These are phyloP conservation scores for Amphipoea oculea DNA, from an alignment of 2,888 invertebrate genomes.

Conservation along the genomic window DNA sequence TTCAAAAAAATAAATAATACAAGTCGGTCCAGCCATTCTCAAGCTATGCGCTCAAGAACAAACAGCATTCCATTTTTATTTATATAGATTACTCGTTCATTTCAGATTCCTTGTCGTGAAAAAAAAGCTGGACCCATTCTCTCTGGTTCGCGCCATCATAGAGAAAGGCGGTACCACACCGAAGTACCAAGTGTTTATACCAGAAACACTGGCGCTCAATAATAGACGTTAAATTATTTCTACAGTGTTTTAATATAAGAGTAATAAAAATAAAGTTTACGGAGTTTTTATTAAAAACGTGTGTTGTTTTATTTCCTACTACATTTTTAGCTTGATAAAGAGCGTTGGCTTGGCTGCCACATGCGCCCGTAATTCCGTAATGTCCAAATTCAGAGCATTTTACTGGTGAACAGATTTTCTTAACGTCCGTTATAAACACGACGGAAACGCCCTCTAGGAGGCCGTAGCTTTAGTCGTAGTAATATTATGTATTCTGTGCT, in stretches of 20 bases:
- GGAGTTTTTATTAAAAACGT: background rate
- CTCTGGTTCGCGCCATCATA: conserved; percentile 77
- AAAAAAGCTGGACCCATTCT: conserved; percentile 84
- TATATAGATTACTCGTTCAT: conserved; percentile 7
- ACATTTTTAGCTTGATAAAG: background rate
- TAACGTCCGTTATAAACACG: too few relatives aligned
- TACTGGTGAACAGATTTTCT: too few relatives aligned
- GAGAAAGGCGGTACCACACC: conserved; percentile 83
- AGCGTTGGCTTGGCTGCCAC: too few relatives aligned
- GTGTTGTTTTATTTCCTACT: background rate
- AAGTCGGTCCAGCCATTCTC: too few relatives aligned
- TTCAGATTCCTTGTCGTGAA: conserved; percentile 85
- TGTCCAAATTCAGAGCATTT: too few relatives aligned
- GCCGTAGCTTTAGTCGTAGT: too few relatives aligned
- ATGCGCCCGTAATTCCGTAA: too few relatives aligned
- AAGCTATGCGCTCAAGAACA: too few relatives aligned
- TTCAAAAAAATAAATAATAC: too few relatives aligned
- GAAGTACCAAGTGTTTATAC: conserved; percentile 85
- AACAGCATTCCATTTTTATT: too few relatives aligned
- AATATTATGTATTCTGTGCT: too few relatives aligned
- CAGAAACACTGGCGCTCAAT: conserved; percentile 62
- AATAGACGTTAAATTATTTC: conserved; percentile 36
- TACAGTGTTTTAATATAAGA: background rate
- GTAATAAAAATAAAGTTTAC: background rate
- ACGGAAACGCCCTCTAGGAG: too few relatives aligned